A percentile compares a stretch with the other conserved stretches of the same genome.
Conservation (phyloP, 2,113 vertebrate species). For the Embiotoca jacksoni region DNA sequence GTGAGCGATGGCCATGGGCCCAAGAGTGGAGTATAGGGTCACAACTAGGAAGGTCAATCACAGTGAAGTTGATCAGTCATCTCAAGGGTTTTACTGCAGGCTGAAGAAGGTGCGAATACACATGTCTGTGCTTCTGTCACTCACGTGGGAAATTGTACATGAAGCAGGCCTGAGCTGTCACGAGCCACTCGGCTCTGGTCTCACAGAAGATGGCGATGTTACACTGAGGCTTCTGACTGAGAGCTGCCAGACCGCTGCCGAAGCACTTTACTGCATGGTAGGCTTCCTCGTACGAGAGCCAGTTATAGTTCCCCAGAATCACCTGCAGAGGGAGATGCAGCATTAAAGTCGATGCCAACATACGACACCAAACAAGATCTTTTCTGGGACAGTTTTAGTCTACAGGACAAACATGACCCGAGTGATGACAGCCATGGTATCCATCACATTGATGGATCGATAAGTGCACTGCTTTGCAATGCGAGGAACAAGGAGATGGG, state of each 20-base stretch:
- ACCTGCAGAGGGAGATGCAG: slow-evolving; percentile 82
- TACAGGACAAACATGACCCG: too few species aligned
- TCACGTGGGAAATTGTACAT: slow-evolving; percentile 97
- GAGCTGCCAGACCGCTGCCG: slow-evolving; percentile 91
- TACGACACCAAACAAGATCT: neutral
- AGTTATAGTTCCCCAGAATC: slow-evolving; percentile 94
- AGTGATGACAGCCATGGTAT: neutral
- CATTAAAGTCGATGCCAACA: neutral
- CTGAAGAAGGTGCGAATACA: neutral
- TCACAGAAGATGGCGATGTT: slow-evolving; percentile 98
- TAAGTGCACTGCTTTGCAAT: neutral
- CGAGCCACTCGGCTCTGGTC: slow-evolving; percentile 96
- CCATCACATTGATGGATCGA: neutral
- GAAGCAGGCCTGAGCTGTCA: slow-evolving; percentile 95
- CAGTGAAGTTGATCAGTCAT: neutral
- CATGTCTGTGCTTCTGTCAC: slow-evolving; percentile 63
- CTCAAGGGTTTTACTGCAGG: neutral
- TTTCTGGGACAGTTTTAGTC: neutral
- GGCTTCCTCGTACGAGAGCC: slow-evolving; percentile 93
- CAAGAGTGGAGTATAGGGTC: slow-evolving; percentile 94
- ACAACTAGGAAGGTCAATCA: slow-evolving; percentile 86
- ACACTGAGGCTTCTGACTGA: slow-evolving; percentile 92
- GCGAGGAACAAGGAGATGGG: neutral
- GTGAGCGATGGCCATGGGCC: slow-evolving; percentile 93
- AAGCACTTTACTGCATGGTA: slow-evolving; percentile 88